phyloP scores from a whole-genome alignment of 2,113 vertebrate genomes.

The Girardinichthys multiradiatus region DNA sequence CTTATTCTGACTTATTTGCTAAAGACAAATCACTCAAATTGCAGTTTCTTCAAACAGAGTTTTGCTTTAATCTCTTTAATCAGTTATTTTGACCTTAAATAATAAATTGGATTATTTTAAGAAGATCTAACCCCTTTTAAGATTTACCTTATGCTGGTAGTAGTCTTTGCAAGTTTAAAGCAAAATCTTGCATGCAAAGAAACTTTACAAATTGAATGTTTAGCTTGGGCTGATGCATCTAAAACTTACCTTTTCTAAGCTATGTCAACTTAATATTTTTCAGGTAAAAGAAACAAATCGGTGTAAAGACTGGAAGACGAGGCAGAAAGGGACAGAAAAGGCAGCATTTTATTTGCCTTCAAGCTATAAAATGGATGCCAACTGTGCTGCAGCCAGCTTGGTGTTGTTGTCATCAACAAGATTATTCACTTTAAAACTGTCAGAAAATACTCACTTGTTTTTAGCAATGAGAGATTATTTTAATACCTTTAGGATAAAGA shows the following conservation, averaged over 20 bases:
- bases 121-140: too few relatives aligned
- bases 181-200: background rate
- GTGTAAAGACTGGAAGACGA: conserved; percentile 24
- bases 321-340: conserved; percentile 26
- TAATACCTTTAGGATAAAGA: too few relatives aligned
- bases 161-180: background rate
- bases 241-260: background rate
- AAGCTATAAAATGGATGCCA: conserved; percentile 54
- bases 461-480: too few relatives aligned
- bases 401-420: conserved; percentile 21
- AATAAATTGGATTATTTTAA: too few relatives aligned
- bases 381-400: conserved; percentile 50
- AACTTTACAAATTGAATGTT: background rate
- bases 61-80: too few relatives aligned
- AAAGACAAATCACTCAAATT: too few relatives aligned
- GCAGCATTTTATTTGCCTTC: conserved; percentile 50
- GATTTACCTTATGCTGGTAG: background rate
- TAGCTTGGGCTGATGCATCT: background rate
- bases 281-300: background rate
- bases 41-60: too few relatives aligned
- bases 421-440: too few relatives aligned
- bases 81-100: too few relatives aligned
- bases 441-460: too few relatives aligned
- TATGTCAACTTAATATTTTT: conserved; percentile 9
- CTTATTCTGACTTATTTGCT: too few relatives aligned